phyloP scores from a whole-genome alignment of 2,888 invertebrate genomes.

The Callimorpha dominula region DNA sequence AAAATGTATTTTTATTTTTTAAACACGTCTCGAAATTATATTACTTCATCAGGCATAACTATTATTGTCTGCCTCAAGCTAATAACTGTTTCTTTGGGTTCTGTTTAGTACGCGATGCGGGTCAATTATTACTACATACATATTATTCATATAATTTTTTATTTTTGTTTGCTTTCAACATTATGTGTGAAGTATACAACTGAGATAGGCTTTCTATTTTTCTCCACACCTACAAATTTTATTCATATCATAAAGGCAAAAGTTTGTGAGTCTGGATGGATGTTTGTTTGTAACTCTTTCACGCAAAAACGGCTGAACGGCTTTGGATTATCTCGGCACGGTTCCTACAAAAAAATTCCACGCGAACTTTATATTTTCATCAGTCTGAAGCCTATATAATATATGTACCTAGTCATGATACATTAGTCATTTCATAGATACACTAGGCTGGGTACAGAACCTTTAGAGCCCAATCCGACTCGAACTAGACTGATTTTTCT shows the following conservation, averaged over 20 bases:
- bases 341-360: no score
- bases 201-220: no score
- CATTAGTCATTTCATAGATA: not conserved
- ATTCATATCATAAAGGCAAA: no score
- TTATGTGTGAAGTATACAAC: no score
- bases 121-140: not conserved
- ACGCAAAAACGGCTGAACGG: no score
- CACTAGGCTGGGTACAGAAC: not conserved
- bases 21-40: not conserved
- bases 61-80: not conserved
- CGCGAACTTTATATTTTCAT: no score
- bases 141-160: no score
- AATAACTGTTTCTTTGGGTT: not conserved
- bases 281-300: no score
- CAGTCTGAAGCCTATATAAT: not conserved
- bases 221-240: no score
- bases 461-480: not conserved
- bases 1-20: not conserved
- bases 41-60: conserved; percentile 2
- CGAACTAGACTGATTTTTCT: not conserved
- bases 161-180: no score
- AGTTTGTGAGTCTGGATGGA: no score
- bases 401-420: not conserved
- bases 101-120: not conserved
- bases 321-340: no score